Base-by-base conservation (phyloP, 1,140 invertebrate species). In the Andricus grossulariae region DNA sequence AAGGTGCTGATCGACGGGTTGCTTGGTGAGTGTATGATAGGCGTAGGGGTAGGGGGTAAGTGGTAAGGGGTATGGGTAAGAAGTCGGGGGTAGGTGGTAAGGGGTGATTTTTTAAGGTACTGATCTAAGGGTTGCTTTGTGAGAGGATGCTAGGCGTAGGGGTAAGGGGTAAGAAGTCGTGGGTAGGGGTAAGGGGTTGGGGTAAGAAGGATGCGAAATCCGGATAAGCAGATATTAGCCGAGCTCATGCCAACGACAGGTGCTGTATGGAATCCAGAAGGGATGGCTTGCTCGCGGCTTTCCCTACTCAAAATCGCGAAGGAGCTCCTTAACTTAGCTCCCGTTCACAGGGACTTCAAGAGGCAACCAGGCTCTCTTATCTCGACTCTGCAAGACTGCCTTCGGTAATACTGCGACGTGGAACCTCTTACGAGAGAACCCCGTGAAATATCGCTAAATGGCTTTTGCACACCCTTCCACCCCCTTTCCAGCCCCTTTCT, bases 371-470 rank as follows among this genome's bases (percentile, higher is more conserved):
- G 81, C 82, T 82, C 78, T 77, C 90, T 91, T 91, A 91, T 91
- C 90, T 90, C 82, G 74, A 87, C 82, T 91, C 87, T 90, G 90
- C 90, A 91, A 91, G 89, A 91, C 88, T 91, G 90, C 85, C 86
- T 90, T 83, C 87, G 80, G 88, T 91, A 91, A 91, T 91, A 89
- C 87, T 84, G 86, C 85, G 82, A 81, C 77, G 81, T 79, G 71
- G 54, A 77, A 82, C 85, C 86, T 84, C 80, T 79, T 83, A 83
- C 83, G 83, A 80, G 83, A 85, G 85, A 87, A 85, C 83, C 84
- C 88, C 89, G 89, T 91, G 90, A 91, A 91, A 91, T 90, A 90
- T 90, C 88, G 86, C 84, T 88, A 88, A 87, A 88, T 84, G 85
- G 80, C 84, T 85, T 86, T 85, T 75, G 79, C 72, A 60, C 78